Evolutionary conservation across 2,797 vertebrate genomes (phyloP), one percentile per base, ranked within the genome.

Genomic region (Halcyon leucocephala): DNA sequence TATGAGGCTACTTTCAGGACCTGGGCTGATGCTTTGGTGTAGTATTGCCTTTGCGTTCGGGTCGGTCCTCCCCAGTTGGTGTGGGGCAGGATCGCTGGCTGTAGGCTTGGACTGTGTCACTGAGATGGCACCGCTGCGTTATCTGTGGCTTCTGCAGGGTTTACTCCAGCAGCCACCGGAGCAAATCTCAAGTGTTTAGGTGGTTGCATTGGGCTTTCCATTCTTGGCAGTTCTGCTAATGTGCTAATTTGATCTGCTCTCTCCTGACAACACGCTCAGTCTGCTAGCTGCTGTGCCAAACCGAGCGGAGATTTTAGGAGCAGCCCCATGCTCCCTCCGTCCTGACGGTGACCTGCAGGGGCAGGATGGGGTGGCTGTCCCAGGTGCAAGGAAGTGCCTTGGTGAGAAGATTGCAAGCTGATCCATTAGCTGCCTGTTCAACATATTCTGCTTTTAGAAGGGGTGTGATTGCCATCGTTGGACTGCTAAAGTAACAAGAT

Each of bases 181-280:
- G 90, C 61, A 86, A 81, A 90, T 86, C 89, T 95, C 90, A 81
- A 95, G 90, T 22, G 84, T 57, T 89, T 60, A 87, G 76, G 57
- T 93, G 91, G 79, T 81, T 79, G 80, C 79, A 69, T 39, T 10
- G 58, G 88, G 90, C 87, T 93, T 95, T 95, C 65, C 52, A 4
- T 81, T 85, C 91, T 95, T 97, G 96, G 94, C 90, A 95, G 62
- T 86, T 95, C 31, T 95, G 69, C 79, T 95, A 90, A 93, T 70
- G 82, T 93, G 93, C 91, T 96, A 91, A 93, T 95, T 92, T 67
- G 90, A 78, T 44, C 87, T 64, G 74, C 31, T 82, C 9, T 89
- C 64, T 85, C 76, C 72, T 70, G 89, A 92, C 87, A 91, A 12
- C 52, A 29, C 1, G 0, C 64, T 95, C 51, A 13, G 85, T 86